Conservation (phyloP, 2,797 vertebrate genomes). For the Bovichtus diacanthus region DNA sequence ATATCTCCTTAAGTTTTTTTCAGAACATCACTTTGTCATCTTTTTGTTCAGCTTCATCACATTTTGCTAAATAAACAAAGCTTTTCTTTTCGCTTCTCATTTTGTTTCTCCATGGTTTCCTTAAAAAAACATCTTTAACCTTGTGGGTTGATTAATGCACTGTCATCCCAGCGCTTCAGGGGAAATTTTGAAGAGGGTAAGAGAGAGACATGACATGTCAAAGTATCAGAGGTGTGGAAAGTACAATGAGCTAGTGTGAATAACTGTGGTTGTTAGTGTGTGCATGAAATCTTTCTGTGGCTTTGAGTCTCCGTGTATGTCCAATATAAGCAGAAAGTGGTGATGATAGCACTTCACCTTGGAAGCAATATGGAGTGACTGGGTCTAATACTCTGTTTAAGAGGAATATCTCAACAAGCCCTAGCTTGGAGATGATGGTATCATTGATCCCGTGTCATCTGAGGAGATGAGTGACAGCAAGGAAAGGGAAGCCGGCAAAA, state of each 20-base stretch:
- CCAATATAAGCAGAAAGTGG: constrained; percentile 7
- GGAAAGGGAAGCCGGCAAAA: neutral
- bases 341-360: constrained; percentile 38
- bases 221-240: constrained; percentile 5
- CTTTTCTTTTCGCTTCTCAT: neutral
- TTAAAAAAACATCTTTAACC: neutral
- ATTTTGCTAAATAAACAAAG: constrained; percentile 12
- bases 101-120: neutral
- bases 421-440: constrained; percentile 53
- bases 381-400: constrained; percentile 6
- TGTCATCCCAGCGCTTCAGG: constrained; percentile 35
- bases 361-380: constrained; percentile 19
- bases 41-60: constrained; percentile 2
- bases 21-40: neutral
- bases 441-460: constrained; percentile 43
- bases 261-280: neutral
- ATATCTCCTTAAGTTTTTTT: neutral
- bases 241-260: constrained; percentile 26
- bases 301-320: constrained; percentile 20
- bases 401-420: constrained; percentile 58
- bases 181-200: constrained; percentile 30
- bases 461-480: constrained; percentile 52
- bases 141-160: constrained; percentile 23
- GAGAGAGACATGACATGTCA: constrained; percentile 41
- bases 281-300: neutral